These are phyloP conservation scores for Pterophyllum scalare DNA, from an alignment of 2,113 vertebrate genomes.

Conservation along the genomic window DNA sequence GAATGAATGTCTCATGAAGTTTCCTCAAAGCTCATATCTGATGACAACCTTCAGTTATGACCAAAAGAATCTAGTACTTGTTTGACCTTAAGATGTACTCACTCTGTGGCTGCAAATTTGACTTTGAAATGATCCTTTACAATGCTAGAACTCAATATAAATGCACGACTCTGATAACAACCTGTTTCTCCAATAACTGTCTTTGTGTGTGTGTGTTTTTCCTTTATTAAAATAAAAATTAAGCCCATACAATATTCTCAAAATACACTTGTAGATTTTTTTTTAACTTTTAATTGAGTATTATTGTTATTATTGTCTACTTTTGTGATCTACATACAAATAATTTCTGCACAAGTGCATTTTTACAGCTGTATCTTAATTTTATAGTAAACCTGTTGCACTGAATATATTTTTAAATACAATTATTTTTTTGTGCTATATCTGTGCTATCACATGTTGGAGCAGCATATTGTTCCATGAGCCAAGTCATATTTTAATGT, in stretches of 20 bases:
- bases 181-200: too few species aligned
- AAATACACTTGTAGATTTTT: too few species aligned
- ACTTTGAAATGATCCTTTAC: constrained; percentile 14
- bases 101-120: background rate
- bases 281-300: too few species aligned
- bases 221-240: background rate
- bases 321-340: too few species aligned
- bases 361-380: background rate
- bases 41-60: constrained; percentile 6
- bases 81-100: background rate
- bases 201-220: background rate
- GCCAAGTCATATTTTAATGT: background rate
- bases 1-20: constrained; percentile 26
- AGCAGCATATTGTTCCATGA: background rate
- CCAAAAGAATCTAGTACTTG: background rate
- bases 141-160: background rate
- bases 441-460: background rate
- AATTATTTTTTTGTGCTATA: background rate
- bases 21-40: constrained; percentile 23
- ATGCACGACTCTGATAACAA: background rate
- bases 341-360: too few species aligned
- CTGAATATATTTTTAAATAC: background rate
- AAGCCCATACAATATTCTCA: background rate
- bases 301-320: too few species aligned
- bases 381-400: background rate